Percentiles rank a stretch among this genome's conserved stretches.
phyloP scores from a whole-genome alignment of 2,888 invertebrate species.

The Reticulitermes lucifugus region DNA sequence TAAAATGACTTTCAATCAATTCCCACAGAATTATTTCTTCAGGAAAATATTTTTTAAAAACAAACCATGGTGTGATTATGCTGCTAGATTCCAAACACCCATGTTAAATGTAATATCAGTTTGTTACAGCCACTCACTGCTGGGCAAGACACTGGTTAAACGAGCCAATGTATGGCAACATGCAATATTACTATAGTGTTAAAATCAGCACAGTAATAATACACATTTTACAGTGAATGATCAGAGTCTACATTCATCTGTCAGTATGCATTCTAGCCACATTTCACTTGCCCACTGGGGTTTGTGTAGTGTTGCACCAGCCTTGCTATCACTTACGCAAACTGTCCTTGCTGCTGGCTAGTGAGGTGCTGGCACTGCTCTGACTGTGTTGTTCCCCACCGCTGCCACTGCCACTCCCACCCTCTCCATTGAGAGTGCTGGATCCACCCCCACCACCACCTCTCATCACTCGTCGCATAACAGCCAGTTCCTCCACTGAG shows the following conservation, averaged over 20 bases:
- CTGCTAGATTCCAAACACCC: too few species aligned
- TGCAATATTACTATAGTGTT: too few species aligned
- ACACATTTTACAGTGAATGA: background rate
- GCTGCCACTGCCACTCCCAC: slow-evolving; percentile 55
- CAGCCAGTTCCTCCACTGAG: slow-evolving; percentile 59
- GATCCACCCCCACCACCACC: slow-evolving; percentile 55
- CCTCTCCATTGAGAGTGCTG: slow-evolving; percentile 52
- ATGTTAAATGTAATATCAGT: too few species aligned
- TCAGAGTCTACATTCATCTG: background rate
- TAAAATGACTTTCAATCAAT: too few species aligned
- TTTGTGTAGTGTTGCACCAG: background rate
- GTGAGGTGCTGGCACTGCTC: slow-evolving; percentile 59
- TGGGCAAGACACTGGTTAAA: too few species aligned
- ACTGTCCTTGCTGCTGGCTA: slow-evolving; percentile 61
- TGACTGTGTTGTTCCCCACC: slow-evolving; percentile 52
- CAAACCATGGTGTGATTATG: too few species aligned
- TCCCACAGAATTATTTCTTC: too few species aligned
- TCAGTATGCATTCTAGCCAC: background rate
- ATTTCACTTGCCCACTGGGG: slow-evolving; percentile 7
- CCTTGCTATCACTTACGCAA: slow-evolving; percentile 58
- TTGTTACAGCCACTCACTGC: too few species aligned
- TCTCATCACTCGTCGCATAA: slow-evolving; percentile 54
- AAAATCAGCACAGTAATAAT: too few species aligned
- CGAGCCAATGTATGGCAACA: too few species aligned
- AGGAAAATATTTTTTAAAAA: too few species aligned